These are phyloP conservation scores for Sander vitreus DNA, from an alignment of 2,113 vertebrate genomes.

Conservation along the genomic window DNA sequence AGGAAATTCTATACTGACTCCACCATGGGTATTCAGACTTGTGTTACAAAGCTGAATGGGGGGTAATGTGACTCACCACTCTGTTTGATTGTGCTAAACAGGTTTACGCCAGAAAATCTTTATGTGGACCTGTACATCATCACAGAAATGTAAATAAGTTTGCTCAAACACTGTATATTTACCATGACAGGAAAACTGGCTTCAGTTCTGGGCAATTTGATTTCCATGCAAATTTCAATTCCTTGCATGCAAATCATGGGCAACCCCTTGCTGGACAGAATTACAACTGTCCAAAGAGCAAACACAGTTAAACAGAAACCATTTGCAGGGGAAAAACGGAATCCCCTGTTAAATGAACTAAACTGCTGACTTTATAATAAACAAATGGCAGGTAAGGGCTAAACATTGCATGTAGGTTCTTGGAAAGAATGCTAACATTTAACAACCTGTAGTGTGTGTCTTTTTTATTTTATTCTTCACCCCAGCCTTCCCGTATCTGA, in stretches of 20 bases:
- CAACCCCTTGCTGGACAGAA: slow-evolving; percentile 58
- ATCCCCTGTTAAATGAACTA: slow-evolving; percentile 65
- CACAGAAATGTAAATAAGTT: slow-evolving; percentile 22
- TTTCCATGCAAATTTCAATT: slow-evolving; percentile 68
- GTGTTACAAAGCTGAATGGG: slow-evolving; percentile 26
- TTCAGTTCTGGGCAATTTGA: slow-evolving; percentile 41
- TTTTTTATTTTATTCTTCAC: slow-evolving; percentile 19
- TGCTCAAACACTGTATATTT: slow-evolving; percentile 19
- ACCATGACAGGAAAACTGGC: slow-evolving; percentile 37
- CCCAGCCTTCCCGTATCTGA: slow-evolving; percentile 25
- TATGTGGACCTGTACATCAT: slow-evolving; percentile 12
- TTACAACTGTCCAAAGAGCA: slow-evolving; percentile 64
- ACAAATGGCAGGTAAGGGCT: slow-evolving; percentile 54
- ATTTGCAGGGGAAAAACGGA: slow-evolving; percentile 59
- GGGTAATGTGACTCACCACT: slow-evolving; percentile 15
- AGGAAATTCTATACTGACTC: slow-evolving; percentile 43
- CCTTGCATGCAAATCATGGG: slow-evolving; percentile 66
- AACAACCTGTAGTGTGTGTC: slow-evolving; percentile 45
- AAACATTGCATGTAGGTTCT: slow-evolving; percentile 61
- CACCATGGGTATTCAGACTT: slow-evolving; percentile 12
- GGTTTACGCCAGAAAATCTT: slow-evolving; percentile 21
- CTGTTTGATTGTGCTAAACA: slow-evolving; percentile 9
- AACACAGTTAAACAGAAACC: slow-evolving; percentile 70
- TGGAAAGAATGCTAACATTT: slow-evolving; percentile 71
- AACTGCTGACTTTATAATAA: slow-evolving; percentile 65